Conservation (phyloP, 2,113 vertebrate species). For the Tinamus guttatus region DNA sequence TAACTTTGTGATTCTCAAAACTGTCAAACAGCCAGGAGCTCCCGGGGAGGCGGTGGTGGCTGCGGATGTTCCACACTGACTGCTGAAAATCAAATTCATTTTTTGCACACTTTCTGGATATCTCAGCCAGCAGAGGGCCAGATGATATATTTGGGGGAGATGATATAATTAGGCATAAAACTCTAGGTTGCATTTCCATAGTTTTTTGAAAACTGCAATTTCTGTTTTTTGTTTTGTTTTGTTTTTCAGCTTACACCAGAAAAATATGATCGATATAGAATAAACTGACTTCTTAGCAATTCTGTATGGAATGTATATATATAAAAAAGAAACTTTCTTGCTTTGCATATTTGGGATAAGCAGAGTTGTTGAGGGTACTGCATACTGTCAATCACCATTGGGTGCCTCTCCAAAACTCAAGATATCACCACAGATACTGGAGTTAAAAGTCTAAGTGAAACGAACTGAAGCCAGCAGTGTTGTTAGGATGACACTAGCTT, state of each 20-base stretch:
- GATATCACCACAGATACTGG: neutral
- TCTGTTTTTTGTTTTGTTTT: neutral
- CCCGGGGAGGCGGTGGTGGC: conserved; percentile 50
- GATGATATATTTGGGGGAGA: neutral
- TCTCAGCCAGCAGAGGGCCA: conserved; percentile 61
- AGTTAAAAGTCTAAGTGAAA: neutral
- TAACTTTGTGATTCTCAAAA: conserved; percentile 44
- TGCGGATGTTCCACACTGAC: conserved; percentile 8
- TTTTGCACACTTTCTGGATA: neutral
- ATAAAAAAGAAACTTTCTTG: neutral
- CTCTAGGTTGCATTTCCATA: neutral
- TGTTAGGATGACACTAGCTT: conserved; percentile 37
- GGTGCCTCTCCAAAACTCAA: neutral
- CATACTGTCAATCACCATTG: neutral
- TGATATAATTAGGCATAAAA: neutral
- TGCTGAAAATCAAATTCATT: conserved; percentile 24
- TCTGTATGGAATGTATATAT: neutral
- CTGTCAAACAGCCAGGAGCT: conserved; percentile 50
- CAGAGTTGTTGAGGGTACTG: neutral
- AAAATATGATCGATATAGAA: neutral
- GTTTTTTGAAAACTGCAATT: neutral
- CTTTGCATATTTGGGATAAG: neutral
- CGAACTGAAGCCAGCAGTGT: neutral
- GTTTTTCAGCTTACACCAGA: neutral
- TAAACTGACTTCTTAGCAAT: neutral